These are phyloP conservation scores for Dicrostonyx torquatus DNA, from an alignment of 2,797 vertebrate genomes.

Conservation along the genomic window DNA sequence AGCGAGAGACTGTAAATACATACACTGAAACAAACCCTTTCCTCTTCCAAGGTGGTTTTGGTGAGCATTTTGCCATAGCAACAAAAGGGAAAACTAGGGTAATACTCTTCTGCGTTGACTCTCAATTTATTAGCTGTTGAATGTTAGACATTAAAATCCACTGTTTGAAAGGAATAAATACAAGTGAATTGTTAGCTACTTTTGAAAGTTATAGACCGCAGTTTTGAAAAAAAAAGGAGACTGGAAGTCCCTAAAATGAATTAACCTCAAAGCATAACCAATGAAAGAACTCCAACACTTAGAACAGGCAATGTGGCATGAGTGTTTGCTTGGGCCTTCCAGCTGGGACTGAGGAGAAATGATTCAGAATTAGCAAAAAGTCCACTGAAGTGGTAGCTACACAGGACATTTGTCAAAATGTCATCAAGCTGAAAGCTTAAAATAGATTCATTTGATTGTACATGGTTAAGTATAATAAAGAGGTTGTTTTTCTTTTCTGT, in stretches of 20 bases:
- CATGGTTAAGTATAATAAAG: no score
- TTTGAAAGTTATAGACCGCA: neutral
- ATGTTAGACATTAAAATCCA: neutral
- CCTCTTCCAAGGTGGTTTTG: neutral
- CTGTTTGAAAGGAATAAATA: neutral
- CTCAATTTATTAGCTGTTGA: neutral
- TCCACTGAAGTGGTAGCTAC: neutral
- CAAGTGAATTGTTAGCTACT: neutral
- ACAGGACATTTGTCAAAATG: neutral
- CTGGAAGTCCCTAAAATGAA: neutral
- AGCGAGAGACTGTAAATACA: neutral
- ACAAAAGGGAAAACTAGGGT: neutral
- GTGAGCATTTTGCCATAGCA: neutral
- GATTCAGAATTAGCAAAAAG: neutral
- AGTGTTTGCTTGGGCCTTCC: neutral
- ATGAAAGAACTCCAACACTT: neutral
- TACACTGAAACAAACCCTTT: neutral
- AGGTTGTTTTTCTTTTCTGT: no score
- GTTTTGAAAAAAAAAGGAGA: neutral
- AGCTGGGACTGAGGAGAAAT: neutral
- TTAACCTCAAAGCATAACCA: neutral
- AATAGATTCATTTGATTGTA: neutral
- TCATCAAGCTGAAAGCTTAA: neutral
- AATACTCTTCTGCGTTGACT: neutral
- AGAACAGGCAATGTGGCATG: neutral